These are phyloP conservation scores for Hydrolagus affinis DNA, from an alignment of 2,113 vertebrate species.

Conservation along the genomic window DNA sequence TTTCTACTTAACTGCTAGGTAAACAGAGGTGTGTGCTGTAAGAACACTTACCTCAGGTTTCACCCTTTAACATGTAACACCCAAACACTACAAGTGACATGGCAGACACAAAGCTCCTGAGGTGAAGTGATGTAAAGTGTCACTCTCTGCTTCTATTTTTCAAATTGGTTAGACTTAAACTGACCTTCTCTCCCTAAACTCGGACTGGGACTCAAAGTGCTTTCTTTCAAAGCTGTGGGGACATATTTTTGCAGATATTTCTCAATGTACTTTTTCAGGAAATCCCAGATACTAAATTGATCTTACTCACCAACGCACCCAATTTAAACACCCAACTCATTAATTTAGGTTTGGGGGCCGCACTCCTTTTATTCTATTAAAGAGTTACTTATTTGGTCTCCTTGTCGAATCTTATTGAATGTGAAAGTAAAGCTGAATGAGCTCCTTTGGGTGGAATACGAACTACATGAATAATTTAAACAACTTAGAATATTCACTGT, in stretches of 20 bases:
- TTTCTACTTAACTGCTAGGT: too few relatives aligned
- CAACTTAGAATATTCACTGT: slow-evolving; percentile 14
- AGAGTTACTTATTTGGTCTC: not conserved
- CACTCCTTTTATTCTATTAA: not conserved
- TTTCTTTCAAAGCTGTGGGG: not conserved
- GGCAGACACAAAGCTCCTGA: not conserved
- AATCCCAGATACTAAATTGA: not conserved
- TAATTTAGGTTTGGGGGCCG: not conserved
- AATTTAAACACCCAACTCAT: not conserved
- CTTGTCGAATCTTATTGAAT: not conserved
- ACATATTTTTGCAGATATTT: not conserved
- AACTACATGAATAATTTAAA: slow-evolving; percentile 5
- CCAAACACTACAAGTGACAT: too few relatives aligned
- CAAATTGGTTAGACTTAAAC: not conserved
- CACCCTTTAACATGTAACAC: not conserved
- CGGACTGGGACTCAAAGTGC: not conserved
- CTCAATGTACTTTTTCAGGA: not conserved
- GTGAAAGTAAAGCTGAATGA: not conserved
- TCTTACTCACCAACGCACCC: not conserved
- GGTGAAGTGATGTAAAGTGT: not conserved
- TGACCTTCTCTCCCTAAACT: not conserved
- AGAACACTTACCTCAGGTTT: too few relatives aligned
- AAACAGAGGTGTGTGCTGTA: too few relatives aligned
- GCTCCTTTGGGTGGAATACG: not conserved
- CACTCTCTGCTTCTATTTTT: not conserved